phyloP scores from a whole-genome alignment of 2,113 vertebrate genomes.

The Thermophis baileyi region DNA sequence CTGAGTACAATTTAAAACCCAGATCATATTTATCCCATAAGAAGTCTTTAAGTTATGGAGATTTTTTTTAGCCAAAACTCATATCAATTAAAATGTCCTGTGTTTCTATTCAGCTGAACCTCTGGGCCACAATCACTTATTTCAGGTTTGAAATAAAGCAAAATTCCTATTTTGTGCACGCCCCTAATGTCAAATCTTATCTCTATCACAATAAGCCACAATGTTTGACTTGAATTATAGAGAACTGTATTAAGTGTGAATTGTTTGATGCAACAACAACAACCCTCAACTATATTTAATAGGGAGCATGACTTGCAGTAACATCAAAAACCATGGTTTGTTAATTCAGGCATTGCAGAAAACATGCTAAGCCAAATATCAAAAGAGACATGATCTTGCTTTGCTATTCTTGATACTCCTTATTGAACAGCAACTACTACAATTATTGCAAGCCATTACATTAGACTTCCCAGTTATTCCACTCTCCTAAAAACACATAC shows the following conservation, averaged over 20 bases:
- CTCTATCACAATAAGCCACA: neutral
- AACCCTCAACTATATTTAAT: neutral
- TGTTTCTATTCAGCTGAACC: neutral
- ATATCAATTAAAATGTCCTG: neutral
- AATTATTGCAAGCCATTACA: no score
- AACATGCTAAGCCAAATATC: neutral
- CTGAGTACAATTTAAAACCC: neutral
- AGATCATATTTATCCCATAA: neutral
- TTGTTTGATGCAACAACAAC: neutral
- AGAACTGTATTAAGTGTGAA: neutral
- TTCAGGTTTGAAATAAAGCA: neutral
- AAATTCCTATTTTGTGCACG: neutral
- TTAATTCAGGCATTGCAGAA: neutral
- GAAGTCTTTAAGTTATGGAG: neutral
- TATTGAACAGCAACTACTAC: neutral
- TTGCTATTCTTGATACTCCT: neutral
- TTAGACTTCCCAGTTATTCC: neutral
- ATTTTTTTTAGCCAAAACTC: neutral
- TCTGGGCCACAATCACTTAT: neutral
- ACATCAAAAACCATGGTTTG: neutral
- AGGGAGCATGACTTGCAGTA: neutral
- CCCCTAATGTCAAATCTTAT: neutral
- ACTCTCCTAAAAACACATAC: no score
- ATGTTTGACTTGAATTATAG: neutral
- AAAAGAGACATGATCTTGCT: neutral